Evolutionary conservation across 2,797 vertebrate genomes (phyloP).

Genomic region (Pagetopsis macropterus): DNA sequence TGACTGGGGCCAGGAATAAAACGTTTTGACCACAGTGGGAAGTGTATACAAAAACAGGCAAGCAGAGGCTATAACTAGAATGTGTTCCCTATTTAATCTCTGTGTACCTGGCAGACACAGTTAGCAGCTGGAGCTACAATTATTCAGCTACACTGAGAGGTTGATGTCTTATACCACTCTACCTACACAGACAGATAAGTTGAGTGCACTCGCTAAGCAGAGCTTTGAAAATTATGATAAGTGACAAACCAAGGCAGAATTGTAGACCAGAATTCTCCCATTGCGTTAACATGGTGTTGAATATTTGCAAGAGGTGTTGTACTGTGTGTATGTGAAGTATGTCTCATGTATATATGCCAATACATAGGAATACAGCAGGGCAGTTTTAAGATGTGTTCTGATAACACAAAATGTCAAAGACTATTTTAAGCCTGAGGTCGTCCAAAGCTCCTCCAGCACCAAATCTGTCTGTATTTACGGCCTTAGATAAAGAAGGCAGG

Average conservation of each 20-base stretch:
- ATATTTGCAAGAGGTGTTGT: background rate
- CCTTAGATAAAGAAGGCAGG: constrained; percentile 7
- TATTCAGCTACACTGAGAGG: background rate
- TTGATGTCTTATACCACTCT: background rate
- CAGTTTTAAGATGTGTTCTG: background rate
- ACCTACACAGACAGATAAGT: background rate
- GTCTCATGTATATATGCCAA: background rate
- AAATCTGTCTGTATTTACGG: constrained; percentile 6
- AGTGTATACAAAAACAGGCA: constrained; percentile 2
- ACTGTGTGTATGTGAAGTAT: background rate
- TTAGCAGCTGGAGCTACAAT: constrained; percentile 17
- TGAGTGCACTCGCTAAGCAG: background rate
- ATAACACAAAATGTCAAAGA: background rate
- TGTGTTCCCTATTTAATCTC: constrained; percentile 5
- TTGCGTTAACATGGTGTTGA: background rate
- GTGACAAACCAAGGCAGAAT: background rate
- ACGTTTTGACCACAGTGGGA: constrained; percentile 4
- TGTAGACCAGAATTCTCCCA: background rate
- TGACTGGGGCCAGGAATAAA: constrained; percentile 15
- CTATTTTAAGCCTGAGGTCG: constrained; percentile 7
- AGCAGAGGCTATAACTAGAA: constrained; percentile 1
- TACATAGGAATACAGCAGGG: background rate
- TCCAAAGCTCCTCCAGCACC: background rate
- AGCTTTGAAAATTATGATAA: constrained; percentile 3
- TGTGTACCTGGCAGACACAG: constrained; percentile 20